These are phyloP conservation scores for Thera britannica DNA, from an alignment of 2,888 invertebrate genomes.

Conservation along the genomic window DNA sequence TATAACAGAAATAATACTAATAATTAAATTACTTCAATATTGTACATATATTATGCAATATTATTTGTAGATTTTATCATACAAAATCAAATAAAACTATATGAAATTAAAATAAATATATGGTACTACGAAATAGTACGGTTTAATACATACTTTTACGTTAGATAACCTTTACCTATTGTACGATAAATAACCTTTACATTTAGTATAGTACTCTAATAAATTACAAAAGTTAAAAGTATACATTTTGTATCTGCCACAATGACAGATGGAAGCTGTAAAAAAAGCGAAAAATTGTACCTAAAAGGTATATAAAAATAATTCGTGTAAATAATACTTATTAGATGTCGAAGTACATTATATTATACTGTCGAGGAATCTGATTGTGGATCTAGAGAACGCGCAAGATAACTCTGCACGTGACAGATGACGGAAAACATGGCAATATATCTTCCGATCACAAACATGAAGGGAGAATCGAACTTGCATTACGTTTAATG, in stretches of 20 bases:
- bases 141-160: background rate
- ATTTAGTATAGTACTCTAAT: too few species aligned
- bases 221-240: background rate
- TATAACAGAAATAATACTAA: constrained; percentile 23
- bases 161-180: too few species aligned
- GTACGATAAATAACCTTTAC: too few species aligned
- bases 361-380: background rate
- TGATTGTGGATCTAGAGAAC: background rate
- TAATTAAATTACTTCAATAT: constrained; percentile 3
- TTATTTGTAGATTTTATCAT: constrained; percentile 6
- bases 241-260: background rate
- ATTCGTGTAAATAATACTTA: background rate
- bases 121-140: background rate
- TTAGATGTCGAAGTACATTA: background rate
- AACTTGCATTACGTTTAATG: too few species aligned
- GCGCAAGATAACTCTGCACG: too few species aligned
- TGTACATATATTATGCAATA: constrained; percentile 11
- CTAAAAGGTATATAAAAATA: background rate
- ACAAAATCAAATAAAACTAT: constrained; percentile 10
- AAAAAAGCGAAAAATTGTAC: background rate
- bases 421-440: too few species aligned
- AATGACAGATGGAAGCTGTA: constrained; percentile 4
- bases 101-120: constrained; percentile 2
- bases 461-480: too few species aligned
- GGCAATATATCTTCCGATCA: too few species aligned